Base-by-base conservation (phyloP, 2,888 invertebrate genomes). In the Linnaemya vulpina region DNA sequence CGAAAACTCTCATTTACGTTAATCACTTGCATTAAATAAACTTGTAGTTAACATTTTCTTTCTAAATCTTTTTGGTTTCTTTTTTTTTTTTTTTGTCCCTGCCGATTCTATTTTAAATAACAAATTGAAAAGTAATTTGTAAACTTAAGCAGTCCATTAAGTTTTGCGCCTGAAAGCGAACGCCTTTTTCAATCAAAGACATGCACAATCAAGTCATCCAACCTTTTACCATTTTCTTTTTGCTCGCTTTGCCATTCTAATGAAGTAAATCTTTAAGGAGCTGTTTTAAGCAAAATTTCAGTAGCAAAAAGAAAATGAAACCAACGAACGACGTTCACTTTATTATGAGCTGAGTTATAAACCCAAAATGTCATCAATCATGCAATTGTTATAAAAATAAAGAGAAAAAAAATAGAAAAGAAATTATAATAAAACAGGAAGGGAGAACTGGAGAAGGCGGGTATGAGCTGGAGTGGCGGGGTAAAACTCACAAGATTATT, bases 61-160 rank as follows among this genome's bases (percentile, higher is more conserved):
- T n/a, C n/a, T n/a, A n/a, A n/a, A n/a, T n/a, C n/a, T n/a, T n/a
- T n/a, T n/a, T n/a, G 11, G 46, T 46, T 15, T 46, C n/a, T 46
- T 46, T 46, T 15, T 46, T 1, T 46, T 53, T 67, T 15, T 15
- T 60, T 11, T 49, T 55, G 10, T 17, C 20, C 22, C 3, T 22
- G 46, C n/a, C n/a, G n/a, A 46, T n/a, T 46, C 46, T 46, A n/a
- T 46, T n/a, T 9, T 11, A 20, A n/a, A 20, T 35, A 55, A 65
- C 55, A 80, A 80, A 84, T 84, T 84, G 76, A 84, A 84, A 84
- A 80, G 76, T 80, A 80, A 84, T 84, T 84, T 84, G 73, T 71
- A 62, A 80, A 80, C 68, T 84, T 84, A 84, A 80, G 40, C 73
- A 77, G 80, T 80, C 76, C 80, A 84, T 84, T 84, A 84, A 84